Base-by-base conservation (phyloP, 2,888 invertebrate genomes). In the Eledona agricola region DNA sequence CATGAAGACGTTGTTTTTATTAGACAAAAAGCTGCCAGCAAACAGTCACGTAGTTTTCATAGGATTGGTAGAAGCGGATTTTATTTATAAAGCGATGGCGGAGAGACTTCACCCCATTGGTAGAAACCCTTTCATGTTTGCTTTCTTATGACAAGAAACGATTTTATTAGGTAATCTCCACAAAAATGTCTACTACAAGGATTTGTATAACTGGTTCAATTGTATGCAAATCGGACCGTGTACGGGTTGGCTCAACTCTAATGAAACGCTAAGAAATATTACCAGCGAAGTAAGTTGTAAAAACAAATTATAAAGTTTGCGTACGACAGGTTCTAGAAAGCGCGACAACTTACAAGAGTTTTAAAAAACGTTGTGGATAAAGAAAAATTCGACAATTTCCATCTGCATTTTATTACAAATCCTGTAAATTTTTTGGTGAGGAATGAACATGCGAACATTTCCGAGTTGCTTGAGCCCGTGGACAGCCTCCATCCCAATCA, bases 201-300 rank as follows among this genome's bases (percentile, higher is more conserved):
- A 77, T 40, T 58, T 79, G 42, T 80, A 79, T 59, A 68, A 73
- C 9, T 80, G 76, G 72, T 74, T 79, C 47, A 75, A 73, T 45
- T 80, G 80, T 56, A 70, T 80, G 68, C 69, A 78, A 66, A 78
- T 79, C 53, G 70, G 72, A 4, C 79, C 79, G 2, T 79, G 80
- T 56, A 64, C 62, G 23, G 79, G 79, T 0, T 79, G 79, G 79
- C 69, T 80, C 72, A 78, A 73, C 43, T 63, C 72, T 2, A 77
- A 80, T 62, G 69, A 59, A 35, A 76, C 76, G 1, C 57, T 78
- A 1, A 63, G 78, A 51, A 65, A 74, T 32, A 58, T 73, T 11
- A 77, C 78, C 2, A 67, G 75, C 20, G 45, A 65, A 63, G 72
- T 71, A 53, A 55, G 20, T 22, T 16, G 5, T n/a, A 6, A 13